Evolutionary conservation across 2,797 vertebrate genomes (phyloP).

Genomic region (Huso huso): DNA sequence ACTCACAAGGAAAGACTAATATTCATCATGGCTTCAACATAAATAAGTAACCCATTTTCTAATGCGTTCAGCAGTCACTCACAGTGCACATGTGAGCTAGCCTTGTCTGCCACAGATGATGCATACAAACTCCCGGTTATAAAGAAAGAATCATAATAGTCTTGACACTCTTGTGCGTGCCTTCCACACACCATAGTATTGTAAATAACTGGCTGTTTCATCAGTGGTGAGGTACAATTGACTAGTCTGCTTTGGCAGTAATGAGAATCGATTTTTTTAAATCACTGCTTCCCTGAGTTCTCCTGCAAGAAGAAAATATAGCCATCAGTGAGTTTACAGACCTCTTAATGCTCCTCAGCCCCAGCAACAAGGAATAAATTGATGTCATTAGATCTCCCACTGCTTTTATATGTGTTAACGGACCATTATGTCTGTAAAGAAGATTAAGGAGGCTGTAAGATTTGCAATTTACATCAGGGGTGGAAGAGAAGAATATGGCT

Average conservation of each 20-base stretch:
- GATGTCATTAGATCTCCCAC: slow-evolving; percentile 3
- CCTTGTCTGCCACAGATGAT: no score
- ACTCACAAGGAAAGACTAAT: no score
- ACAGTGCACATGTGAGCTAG: no score
- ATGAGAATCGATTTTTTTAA: slow-evolving; percentile 9
- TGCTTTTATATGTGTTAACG: slow-evolving; percentile 13
- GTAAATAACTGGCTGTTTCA: neutral
- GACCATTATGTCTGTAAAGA: slow-evolving; percentile 14
- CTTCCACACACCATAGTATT: no score
- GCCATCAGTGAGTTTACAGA: slow-evolving; percentile 1
- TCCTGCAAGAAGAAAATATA: slow-evolving; percentile 2
- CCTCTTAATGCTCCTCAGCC: neutral
- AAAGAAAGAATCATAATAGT: no score
- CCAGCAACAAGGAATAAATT: slow-evolving; percentile 8
- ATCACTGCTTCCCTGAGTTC: slow-evolving; percentile 2
- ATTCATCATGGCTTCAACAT: no score
- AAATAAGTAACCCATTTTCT: no score
- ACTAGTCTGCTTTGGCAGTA: slow-evolving; percentile 8
- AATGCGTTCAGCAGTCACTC: no score
- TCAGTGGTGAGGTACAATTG: neutral
- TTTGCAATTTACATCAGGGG: slow-evolving; percentile 3
- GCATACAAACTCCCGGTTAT: no score
- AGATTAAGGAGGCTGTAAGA: slow-evolving; percentile 13
- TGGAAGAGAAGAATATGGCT: neutral
- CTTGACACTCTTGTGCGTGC: no score